Base-by-base conservation (phyloP, 2,797 vertebrate species). In the Dipus sagitta region DNA sequence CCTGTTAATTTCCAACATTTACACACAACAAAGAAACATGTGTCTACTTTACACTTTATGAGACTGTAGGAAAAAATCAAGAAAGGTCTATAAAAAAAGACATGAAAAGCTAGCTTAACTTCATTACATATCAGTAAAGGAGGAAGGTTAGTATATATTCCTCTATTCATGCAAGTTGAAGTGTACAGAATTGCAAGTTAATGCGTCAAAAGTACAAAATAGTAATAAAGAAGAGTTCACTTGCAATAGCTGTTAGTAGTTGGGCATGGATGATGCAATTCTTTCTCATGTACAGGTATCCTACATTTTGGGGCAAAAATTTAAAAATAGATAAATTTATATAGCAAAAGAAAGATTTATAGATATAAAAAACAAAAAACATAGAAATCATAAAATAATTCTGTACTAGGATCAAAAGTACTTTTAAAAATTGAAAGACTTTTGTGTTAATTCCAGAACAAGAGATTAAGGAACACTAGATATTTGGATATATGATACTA, bases 121-220 rank as follows among this genome's bases (percentile, higher is more conserved):
- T 94, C 34, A 74, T 83, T 85, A n/a, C 52, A 10, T 89, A 85
- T 85, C 60, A 38, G 47, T 85, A 75, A 70, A 52, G 24, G 70
- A 85, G 20, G 20, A 60, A 88, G 75, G 38, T 68, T 67, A 77
- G 67, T 32, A 84, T 47, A 2, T 30, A 67, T 65, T 42, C 13
- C 7, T 7, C 23, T 47, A 84, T 17, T 60, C 79, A 60, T 67
- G 18, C 74, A 74, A 67, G 24, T 28, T 74, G 64, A 77, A 11
- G 60, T 58, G 88, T 85, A 47, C 67, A n/a, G 23, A 80, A 89
- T 26, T 72, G 1, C 38, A 68, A 72, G 28, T 88, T 77, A 3
- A 54, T 52, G 65, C 88, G 68, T 34, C 13, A 47, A 26, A 70
- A 68, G 20, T 54, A 8, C 26, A 94, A 91, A 76, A 85, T 62